Conservation (phyloP, 2,888 invertebrate species). For the Cylloceria caligata region DNA sequence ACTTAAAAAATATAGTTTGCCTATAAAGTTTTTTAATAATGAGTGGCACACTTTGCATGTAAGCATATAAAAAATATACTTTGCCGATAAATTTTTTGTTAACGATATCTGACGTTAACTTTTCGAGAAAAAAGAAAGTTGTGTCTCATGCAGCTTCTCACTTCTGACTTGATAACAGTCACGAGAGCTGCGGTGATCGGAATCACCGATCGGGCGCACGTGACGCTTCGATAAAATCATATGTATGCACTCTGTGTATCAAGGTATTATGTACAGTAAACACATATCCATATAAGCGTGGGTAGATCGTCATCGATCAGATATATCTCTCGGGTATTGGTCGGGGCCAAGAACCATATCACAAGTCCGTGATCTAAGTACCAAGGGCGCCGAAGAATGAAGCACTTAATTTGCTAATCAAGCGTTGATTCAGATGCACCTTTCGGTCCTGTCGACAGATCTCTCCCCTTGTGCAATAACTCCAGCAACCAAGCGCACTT, state of each 20-base stretch:
- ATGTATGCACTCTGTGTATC: neutral
- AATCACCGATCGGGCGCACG: conserved; percentile 50
- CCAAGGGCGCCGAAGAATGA: conserved; percentile 79
- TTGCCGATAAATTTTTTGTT: neutral
- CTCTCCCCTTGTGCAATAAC: neutral
- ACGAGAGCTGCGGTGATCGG: conserved; percentile 4
- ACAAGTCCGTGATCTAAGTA: conserved; percentile 71
- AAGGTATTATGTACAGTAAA: conserved; percentile 2
- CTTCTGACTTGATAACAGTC: conserved; percentile 37
- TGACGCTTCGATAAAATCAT: conserved; percentile 63
- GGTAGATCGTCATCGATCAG: conserved; percentile 50
- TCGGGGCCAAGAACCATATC: conserved; percentile 70
- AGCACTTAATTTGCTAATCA: conserved; percentile 84
- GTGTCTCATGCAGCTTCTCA: neutral
- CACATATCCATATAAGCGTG: conserved; percentile 28
- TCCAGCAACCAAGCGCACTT: conserved; percentile 8
- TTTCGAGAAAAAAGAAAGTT: neutral
- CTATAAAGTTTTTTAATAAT: no score
- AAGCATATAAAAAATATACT: no score
- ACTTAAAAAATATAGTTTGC: no score
- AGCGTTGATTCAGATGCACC: conserved; percentile 84
- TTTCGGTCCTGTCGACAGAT: conserved; percentile 71
- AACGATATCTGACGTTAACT: conserved; percentile 1
- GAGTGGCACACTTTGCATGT: no score
- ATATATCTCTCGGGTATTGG: conserved; percentile 41